phyloP scores from a whole-genome alignment of 92 coral and sea anemone species.

The Micromussa lordhowensis region DNA sequence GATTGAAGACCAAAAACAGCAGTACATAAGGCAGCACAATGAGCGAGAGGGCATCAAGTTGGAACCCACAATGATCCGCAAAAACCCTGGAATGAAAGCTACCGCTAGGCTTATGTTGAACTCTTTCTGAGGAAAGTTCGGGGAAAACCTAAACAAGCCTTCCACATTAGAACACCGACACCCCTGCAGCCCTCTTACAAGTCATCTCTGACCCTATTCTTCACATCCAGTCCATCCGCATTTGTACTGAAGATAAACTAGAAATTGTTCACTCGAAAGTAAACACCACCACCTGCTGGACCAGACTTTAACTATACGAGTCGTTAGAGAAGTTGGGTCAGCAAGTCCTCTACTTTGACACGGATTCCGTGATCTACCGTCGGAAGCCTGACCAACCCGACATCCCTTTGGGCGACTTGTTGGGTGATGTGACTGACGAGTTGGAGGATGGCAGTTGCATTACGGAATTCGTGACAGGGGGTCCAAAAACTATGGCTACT shows the following conservation, averaged over 20 bases:
- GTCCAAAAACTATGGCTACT: constrained; percentile 60
- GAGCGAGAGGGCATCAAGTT: neutral
- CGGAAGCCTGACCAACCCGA: constrained; percentile 36
- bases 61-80: neutral
- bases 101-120: constrained; percentile 24
- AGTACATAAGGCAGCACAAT: neutral
- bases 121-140: constrained; percentile 26
- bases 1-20: neutral
- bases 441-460: constrained; percentile 5
- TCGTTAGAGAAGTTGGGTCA: constrained; percentile 3
- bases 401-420: constrained; percentile 47
- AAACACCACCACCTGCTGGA: constrained; percentile 18
- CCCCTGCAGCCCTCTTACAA: neutral
- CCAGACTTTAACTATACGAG: constrained; percentile 6
- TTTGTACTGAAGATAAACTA: neutral
- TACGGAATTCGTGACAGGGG: constrained; percentile 26
- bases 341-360: constrained; percentile 38
- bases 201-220: neutral
- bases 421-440: neutral
- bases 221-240: neutral
- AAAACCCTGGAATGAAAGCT: constrained; percentile 5
- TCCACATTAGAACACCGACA: neutral
- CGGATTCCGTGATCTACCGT: constrained; percentile 35
- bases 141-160: neutral
- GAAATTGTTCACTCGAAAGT: neutral